Evolutionary conservation across 2,888 invertebrate genomes (phyloP), one percentile per base, ranked within the genome.

Genomic region (Agonopterix alstromeriana): DNA sequence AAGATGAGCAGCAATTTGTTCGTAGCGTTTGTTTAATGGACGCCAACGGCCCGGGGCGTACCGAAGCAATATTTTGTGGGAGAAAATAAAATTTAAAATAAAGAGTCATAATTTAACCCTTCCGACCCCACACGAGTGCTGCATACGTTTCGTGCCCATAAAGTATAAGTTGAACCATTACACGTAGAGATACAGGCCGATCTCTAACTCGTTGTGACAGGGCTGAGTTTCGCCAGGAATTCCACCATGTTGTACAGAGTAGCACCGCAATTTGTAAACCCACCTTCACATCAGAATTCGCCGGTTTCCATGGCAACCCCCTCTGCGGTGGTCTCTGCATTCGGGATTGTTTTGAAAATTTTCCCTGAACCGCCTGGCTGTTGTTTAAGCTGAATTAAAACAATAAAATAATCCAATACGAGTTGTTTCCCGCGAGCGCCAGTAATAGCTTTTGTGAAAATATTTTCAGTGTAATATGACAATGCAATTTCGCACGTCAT

Each of bases 241-340:
- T 59, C 58, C 55, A 40, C 47, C 55, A 62, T 60, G 63, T 63
- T 67, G 70, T 68, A 64, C 70, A 60, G 63, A 65, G 67, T 67
- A 56, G 64, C 61, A 62, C 62, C 65, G 69, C 69, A 74, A 77
- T 77, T 80, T 74, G 72, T 73, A 68, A 40, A 45, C 47, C 47
- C 42, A 79, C 80, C 79, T 77, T 71, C 61, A 68, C 72, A 76
- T 79, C 81, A 81, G 72, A 80, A 79, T 70, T 77, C 72, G 58
- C 66, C 60, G 61, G 86, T 87, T 69, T 56, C 75, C 78, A 84
- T 85, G 60, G 85, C 75, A 86, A 86, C 86, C 56, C 86, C 87
- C 85, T 75, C 63, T 73, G 77, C 55, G 77, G 77, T 73, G 60
- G 67, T 56, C 66, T 72, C 64, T 73, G 68, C 75, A 70, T 70